Conservation (phyloP, 2,113 vertebrate genomes). For the Gnathonemus echidnorhynchus region DNA sequence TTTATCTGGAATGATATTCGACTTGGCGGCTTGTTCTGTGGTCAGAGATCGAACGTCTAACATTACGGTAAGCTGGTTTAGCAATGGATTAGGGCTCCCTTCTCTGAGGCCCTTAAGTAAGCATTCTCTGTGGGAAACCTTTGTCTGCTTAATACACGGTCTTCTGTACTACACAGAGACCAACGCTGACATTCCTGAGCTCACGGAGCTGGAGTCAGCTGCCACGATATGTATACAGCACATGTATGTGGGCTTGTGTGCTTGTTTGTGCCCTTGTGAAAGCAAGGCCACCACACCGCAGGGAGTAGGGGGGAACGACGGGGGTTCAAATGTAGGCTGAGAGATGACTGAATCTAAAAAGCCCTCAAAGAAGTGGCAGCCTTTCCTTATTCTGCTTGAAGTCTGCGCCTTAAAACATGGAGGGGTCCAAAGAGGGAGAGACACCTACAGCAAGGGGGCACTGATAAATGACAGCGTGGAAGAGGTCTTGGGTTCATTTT, state of each 20-base stretch:
- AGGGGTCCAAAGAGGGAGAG: background rate
- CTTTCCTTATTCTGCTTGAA: background rate
- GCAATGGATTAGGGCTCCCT: background rate
- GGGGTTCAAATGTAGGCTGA: background rate
- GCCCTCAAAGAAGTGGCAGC: background rate
- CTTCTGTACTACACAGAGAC: background rate
- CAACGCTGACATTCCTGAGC: no score
- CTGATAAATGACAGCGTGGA: background rate
- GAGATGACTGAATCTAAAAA: background rate
- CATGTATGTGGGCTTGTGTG: background rate
- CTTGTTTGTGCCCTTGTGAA: background rate
- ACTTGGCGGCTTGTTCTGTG: background rate
- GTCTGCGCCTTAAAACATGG: background rate
- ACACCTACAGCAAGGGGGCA: background rate
- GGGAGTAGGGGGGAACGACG: background rate
- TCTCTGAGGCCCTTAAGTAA: background rate
- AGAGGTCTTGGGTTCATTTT: background rate
- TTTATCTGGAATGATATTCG: background rate
- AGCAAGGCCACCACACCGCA: background rate
- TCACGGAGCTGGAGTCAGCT: background rate
- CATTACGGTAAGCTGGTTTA: background rate
- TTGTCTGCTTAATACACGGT: background rate
- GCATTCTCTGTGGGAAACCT: constrained; percentile 4
- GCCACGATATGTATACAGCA: no score
- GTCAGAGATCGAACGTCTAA: background rate